Base-by-base conservation (phyloP, 2,888 invertebrate genomes). In the Pantelozetes paolii region DNA sequence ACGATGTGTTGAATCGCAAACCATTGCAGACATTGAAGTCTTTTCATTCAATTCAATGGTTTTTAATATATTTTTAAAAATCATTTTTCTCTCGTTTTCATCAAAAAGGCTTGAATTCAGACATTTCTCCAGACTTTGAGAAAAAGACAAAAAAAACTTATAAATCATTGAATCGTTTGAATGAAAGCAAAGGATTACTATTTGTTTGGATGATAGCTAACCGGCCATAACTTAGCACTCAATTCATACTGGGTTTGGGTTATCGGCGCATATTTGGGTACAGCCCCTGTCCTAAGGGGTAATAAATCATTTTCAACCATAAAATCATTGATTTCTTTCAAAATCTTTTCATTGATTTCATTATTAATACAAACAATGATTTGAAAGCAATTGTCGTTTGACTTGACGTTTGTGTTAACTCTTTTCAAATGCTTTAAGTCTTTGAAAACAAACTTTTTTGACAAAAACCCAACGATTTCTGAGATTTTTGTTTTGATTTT, bases 181-280 rank as follows among this genome's bases (percentile, higher is more conserved):
- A 54, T 59, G 13, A 64, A 72, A 50, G 20, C 2, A 40, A 18
- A 13, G 15, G 36, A 77, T 64, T 77, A 79, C 78, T 75, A 86
- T 76, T 87, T 86, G 80, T 92, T 88, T 0, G 89, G 89, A 82
- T 93, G 92, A 80, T 92, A 94, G 80, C 91, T 91, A 72, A 90
- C 87, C 0, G 93, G 89, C 94, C 94, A 94, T 59, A 86, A 81
- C 72, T 84, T 83, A 18, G 85, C 85, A 6, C 86, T 86, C 77
- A 84, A 82, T 0, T 85, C 83, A 79, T 88, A 89, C 79, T 94
- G 93, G 59, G 82, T 83, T 71, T 87, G 87, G 0, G 90, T 85
- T 80, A 85, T 86, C 0, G 91, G 89, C 9, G 87, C 81, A n/a
- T 80, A 79, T 48, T 74, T 75, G 36, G 78, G 74, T 3, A 78